These are phyloP conservation scores for Neolamprologus devosi DNA, from an alignment of 2,113 vertebrate genomes.

Conservation along the genomic window DNA sequence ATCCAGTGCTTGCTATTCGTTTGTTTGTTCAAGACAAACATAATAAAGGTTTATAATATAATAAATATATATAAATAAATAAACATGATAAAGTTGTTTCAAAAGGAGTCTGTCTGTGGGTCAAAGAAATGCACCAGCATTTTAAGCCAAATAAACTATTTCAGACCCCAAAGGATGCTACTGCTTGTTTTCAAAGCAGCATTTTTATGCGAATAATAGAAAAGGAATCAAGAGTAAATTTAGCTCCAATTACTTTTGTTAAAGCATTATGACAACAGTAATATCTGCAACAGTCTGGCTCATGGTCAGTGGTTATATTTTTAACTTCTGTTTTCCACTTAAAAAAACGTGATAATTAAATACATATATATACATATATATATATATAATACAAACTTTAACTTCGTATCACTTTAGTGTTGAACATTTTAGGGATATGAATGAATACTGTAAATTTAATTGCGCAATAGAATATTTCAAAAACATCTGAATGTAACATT, in stretches of 20 bases:
- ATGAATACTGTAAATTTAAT: neutral
- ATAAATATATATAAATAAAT: neutral
- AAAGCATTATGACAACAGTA: neutral
- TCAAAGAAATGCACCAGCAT: neutral
- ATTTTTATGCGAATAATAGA: neutral
- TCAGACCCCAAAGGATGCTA: neutral
- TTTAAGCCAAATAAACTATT: neutral
- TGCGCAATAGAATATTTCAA: neutral
- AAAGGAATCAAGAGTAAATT: neutral
- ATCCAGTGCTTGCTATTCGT: neutral
- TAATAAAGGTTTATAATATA: neutral
- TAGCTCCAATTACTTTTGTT: neutral
- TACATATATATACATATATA: neutral
- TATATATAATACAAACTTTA: neutral
- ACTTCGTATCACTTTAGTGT: neutral
- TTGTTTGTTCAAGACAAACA: neutral
- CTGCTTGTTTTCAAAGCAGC: neutral
- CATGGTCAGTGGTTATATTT: neutral
- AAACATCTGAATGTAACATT: neutral
- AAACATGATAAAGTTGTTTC: neutral
- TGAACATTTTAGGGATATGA: neutral
- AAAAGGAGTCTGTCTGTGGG: neutral
- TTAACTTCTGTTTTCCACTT: neutral
- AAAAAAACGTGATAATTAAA: neutral
- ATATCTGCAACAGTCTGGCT: neutral